Base-by-base conservation (phyloP, 2,113 vertebrate genomes). In the Oreochromis tanganicae region DNA sequence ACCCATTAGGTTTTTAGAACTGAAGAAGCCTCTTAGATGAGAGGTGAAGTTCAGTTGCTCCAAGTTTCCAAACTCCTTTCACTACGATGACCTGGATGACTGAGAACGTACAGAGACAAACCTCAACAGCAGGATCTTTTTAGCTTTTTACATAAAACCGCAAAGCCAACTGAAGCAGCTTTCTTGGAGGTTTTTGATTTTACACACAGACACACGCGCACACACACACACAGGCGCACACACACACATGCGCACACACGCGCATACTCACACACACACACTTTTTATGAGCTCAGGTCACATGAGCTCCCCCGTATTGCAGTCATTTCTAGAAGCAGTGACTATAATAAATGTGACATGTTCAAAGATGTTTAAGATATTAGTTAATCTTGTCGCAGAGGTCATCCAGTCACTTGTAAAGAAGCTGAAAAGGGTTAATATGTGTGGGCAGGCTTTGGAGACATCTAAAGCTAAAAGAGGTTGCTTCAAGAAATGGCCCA, bases 361-460 rank as follows among this genome's bases (percentile, higher is more conserved):
- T 34, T 61, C 57, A 61, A 61, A 61, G 57, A 34, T 61, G 16
- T 34, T 61, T 61, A 34, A 61, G 16, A 34, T 34, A 61, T 19
- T 61, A 59, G 27, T 61, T 61, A 61, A 61, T 61, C 57, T 34
- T 61, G 57, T 61, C 17, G 57, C 16, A 61, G 57, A 61, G 0
- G 57, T 61, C 29, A 61, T 17, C 29, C 16, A 61, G 57, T 61
- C 29, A 61, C 57, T 61, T 61, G 57, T 61, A 61, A 61, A 61
- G 29, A 34, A 61, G 57, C 9, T 61, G 14, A 61, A 29, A 34
- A 34, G 57, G 29, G 57, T 32, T 61, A 61, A 32, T 9, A 32
- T 32, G 57, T 61, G 29, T 61, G 29, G 57, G 57, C 16, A 61
- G 57, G 29, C 29, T 61, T 61, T 61, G 57, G 16, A 61, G 29